Evolutionary conservation across 2,797 vertebrate species (phyloP), one percentile per base, ranked within the genome.

Genomic region (Sebastes variabilis): DNA sequence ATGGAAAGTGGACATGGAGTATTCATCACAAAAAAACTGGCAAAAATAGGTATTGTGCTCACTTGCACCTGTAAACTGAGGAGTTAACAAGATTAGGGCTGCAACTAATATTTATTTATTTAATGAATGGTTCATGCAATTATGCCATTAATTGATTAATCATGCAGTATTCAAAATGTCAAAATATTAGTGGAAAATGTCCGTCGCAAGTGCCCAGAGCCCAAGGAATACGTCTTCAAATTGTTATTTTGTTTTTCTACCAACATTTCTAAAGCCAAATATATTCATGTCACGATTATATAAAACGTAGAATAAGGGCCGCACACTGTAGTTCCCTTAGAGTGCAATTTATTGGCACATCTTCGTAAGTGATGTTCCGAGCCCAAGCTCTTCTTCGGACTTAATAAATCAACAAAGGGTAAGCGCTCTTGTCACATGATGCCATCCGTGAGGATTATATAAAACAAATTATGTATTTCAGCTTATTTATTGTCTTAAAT

Each of bases 1-100:
- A 81, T 66, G 61, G 77, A 84, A 81, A 82, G 73, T 54, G 49
- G 75, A 86, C 67, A 79, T 8, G 13, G 59, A 61, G 9, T 58
- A 65, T 70, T 66, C 79, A 69, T 87, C 58, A 49, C n/a, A 5
- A 76, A 68, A 68, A n/a, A 38, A 55, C 12, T 78, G 79, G 79
- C 52, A 71, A 67, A 73, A 83, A 66, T n/a, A 52, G 7, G 7
- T 72, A 65, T 61, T 82, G 10, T 76, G 46, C 58, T 85, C 55
- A 32, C 32, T 82, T 58, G 49, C 58, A 76, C 58, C 64, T 66
- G 62, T 66, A 86, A 80, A 86, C 54, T 34, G 29, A 68, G 56
- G 8, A 2, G 9, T 66, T 4, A 52, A 49, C 22, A 66, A 20
- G 64, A 58, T 70, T 20, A 59, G 4, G 10, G n/a, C 30, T 67